A percentile compares a stretch with the other conserved stretches of the same genome.
These are phyloP conservation scores for Solea senegalensis DNA, from an alignment of 2,113 vertebrate species.

Conservation along the genomic window DNA sequence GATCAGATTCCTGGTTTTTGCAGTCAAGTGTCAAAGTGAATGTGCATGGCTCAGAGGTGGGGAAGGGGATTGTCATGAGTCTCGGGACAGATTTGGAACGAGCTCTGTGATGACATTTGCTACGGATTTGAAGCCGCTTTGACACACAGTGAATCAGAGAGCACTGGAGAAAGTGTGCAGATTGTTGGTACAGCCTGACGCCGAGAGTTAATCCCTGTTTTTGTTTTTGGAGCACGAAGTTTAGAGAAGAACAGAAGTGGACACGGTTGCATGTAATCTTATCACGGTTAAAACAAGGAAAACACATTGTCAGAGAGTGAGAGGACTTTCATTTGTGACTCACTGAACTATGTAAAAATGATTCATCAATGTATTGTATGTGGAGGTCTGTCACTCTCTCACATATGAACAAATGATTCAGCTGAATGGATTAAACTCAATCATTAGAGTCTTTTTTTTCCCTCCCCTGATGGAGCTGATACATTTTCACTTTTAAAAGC, in stretches of 20 bases:
- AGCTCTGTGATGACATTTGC: background rate
- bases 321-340: background rate
- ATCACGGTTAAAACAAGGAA: slow-evolving; percentile 35
- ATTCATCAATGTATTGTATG: background rate
- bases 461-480: no score
- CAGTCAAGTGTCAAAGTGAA: slow-evolving; percentile 28
- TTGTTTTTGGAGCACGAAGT: slow-evolving; percentile 46
- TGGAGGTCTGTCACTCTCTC: no score
- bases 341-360: no score
- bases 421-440: background rate
- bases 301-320: background rate
- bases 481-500: slow-evolving; percentile 1
- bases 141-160: background rate
- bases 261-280: slow-evolving; percentile 28
- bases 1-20: slow-evolving; percentile 16
- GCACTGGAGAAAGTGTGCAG: slow-evolving; percentile 31
- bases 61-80: background rate
- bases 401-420: background rate
- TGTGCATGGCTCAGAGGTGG: slow-evolving; percentile 15
- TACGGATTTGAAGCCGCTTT: background rate
- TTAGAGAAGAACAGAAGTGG: slow-evolving; percentile 44
- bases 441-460: background rate
- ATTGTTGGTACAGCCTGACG: slow-evolving; percentile 27
- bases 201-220: slow-evolving; percentile 51
- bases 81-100: slow-evolving; percentile 14